Conservation (phyloP, 2,113 vertebrate species). For the Vombatus ursinus region DNA sequence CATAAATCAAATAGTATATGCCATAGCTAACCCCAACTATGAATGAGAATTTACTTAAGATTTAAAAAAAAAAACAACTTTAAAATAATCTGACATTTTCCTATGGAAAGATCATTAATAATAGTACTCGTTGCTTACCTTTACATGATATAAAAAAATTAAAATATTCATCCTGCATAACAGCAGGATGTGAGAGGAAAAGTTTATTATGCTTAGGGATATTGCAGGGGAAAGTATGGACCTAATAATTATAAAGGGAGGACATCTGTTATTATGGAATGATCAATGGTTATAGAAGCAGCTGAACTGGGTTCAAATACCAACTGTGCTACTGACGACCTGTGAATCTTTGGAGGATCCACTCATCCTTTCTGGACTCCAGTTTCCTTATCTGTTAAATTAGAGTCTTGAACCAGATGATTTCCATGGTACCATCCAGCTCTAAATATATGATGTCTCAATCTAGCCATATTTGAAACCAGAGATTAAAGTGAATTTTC, state of each 20-base stretch:
- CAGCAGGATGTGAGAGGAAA: background rate
- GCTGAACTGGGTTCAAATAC: background rate
- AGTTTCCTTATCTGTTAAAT: background rate
- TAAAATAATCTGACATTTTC: conserved; percentile 6
- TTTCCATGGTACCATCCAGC: background rate
- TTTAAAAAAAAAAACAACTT: background rate
- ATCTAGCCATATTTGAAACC: background rate
- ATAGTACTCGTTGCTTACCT: background rate
- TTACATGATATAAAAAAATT: background rate
- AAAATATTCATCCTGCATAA: conserved; percentile 20
- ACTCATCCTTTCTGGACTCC: background rate
- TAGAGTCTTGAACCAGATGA: background rate
- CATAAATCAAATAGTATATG: conserved; percentile 40
- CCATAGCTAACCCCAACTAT: conserved; percentile 11
- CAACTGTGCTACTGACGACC: background rate
- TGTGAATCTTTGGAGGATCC: background rate
- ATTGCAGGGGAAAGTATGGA: conserved; percentile 4
- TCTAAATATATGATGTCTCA: background rate
- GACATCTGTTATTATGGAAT: background rate
- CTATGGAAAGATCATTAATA: background rate
- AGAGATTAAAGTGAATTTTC: background rate
- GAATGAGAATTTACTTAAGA: conserved; percentile 22
- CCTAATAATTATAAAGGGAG: background rate
- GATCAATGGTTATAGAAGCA: background rate
- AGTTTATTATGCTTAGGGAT: background rate